Evolutionary conservation across 2,888 invertebrate genomes (phyloP).

Genomic region (Plebejus melissa): DNA sequence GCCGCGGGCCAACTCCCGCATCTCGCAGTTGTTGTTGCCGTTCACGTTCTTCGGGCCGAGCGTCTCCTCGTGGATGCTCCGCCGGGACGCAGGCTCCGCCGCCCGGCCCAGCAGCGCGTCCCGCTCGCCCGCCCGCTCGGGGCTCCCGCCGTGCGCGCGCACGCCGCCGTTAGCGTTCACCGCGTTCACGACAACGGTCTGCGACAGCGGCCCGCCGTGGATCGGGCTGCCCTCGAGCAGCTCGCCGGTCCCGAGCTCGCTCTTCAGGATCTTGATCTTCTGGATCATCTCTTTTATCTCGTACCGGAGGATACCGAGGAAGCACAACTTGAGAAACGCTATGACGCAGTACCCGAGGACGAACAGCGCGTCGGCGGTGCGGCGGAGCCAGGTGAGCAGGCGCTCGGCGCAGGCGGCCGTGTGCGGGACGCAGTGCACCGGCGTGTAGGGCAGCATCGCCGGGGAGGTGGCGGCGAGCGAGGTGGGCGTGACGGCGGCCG

Average conservation of each 20-base stretch:
- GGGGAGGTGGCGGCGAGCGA: conserved; percentile 59
- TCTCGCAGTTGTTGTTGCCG: conserved; percentile 89
- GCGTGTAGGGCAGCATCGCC: conserved; percentile 58
- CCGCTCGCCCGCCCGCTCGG: conserved; percentile 77
- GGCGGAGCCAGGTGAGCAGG: conserved; percentile 85
- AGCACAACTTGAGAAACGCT: conserved; percentile 92
- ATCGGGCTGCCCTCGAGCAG: conserved; percentile 67
- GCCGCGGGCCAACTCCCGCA: conserved; percentile 83
- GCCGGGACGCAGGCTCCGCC: conserved; percentile 67
- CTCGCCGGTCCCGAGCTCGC: conserved; percentile 80
- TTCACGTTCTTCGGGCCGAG: conserved; percentile 82
- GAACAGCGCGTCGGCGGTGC: conserved; percentile 89
- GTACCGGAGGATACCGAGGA: conserved; percentile 90
- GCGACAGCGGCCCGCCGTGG: conserved; percentile 71
- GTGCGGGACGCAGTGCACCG: conserved; percentile 69
- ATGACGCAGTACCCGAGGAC: conserved; percentile 92
- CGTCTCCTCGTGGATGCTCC: conserved; percentile 66
- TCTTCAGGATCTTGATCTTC: conserved; percentile 89
- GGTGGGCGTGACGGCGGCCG: conserved; percentile 74
- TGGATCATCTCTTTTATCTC: conserved; percentile 95
- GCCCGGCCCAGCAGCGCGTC: conserved; percentile 77
- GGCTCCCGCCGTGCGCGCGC: conserved; percentile 76
- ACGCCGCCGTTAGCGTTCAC: conserved; percentile 80
- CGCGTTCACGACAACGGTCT: conserved; percentile 72
- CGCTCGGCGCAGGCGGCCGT: conserved; percentile 85